Base-by-base conservation (phyloP, 2,113 vertebrate genomes). In the Pogonocichla stellata region DNA sequence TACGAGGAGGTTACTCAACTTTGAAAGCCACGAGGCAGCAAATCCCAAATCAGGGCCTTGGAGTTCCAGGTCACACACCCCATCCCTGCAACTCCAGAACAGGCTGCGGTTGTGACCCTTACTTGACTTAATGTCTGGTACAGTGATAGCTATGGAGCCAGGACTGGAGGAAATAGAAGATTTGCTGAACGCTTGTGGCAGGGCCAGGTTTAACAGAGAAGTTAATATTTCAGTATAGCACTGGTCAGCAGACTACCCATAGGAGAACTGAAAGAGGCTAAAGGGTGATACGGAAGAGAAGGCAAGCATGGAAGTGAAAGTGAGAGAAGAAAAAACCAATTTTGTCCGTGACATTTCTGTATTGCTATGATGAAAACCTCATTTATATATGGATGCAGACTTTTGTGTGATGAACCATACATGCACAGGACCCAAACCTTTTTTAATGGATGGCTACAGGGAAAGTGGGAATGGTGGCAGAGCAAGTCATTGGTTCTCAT, bases 21-120 rank as follows among this genome's bases (percentile, higher is more conserved):
- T 73, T 48, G 64, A 82, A 87, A 90, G 67, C 50, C 62, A 61
- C 50, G 61, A 67, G 38, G 62, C 85, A 90, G 36, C 67, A 86
- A 80, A 77, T 40, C 14, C n/a, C 57, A 72, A 25, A 90, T 72
- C 43, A 75, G 20, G 31, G 29, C 14, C 48, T 60, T 16, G 16
- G 66, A 90, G 40, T 82, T 96, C 40, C 66, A 85, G 56, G 66
- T 87, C 73, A 70, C 57, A 54, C 64, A 26, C 24, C 12, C 28
- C 48, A 65, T 34, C 36, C 61, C 56, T 81, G 38, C 34, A 67
- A 26, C 40, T 72, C 53, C 31, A 69, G 61, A 33, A 72, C 48
- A 56, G 45, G 16, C 74, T 82, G 48, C 80, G 58, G 10, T 42
- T 80, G 40, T 92, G 79, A 88, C 81, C 48, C 40, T 77, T 64